Evolutionary conservation across 2,888 invertebrate species (phyloP), one percentile per base, ranked within the genome.

Genomic region (Nomada fucata): DNA sequence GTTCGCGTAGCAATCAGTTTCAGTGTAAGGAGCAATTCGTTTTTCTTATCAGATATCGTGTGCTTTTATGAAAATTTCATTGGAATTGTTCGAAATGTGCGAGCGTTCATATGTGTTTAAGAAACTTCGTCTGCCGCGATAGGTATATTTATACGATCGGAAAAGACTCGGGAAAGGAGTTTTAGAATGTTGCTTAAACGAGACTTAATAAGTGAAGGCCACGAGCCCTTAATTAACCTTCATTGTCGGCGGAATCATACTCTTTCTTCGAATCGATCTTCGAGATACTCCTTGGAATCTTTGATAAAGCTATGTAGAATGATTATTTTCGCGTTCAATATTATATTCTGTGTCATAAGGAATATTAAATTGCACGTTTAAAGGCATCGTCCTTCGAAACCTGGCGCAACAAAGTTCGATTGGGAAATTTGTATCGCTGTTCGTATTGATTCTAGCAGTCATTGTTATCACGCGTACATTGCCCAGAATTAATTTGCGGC

Each of bases 161-260:
- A 52, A 65, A 50, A 79, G 53, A 29, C 70, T 71, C 50, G n/a
- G 26, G 20, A 13, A 42, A 53, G 18, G 78, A 71, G 76, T 63
- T 79, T 63, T 52, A 57, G 72, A 63, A 55, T 67, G 78, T 79
- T 82, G 59, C 70, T 74, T 61, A 52, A 82, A 73, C 75, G 76
- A 80, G 77, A 60, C 79, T 79, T 69, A 81, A 82, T 87, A 89
- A 88, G 79, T 78, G 81, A 86, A 84, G 79, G 67, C 80, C 68
- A 59, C 65, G 79, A 76, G 76, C 88, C 82, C 83, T 85, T 82
- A 73, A 77, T 88, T 88, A 85, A 88, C 86, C 85, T 87, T 88
- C 84, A 81, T 82, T 84, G 76, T 65, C 65, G 69, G n/a, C 70
- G 52, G 71, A 83, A 88, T 82, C 79, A 73, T 82, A 79, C 79